Percentiles rank a stretch among this genome's conserved stretches.
These are phyloP conservation scores for Epinotia ramella DNA, from an alignment of 2,888 invertebrate species.

Conservation along the genomic window DNA sequence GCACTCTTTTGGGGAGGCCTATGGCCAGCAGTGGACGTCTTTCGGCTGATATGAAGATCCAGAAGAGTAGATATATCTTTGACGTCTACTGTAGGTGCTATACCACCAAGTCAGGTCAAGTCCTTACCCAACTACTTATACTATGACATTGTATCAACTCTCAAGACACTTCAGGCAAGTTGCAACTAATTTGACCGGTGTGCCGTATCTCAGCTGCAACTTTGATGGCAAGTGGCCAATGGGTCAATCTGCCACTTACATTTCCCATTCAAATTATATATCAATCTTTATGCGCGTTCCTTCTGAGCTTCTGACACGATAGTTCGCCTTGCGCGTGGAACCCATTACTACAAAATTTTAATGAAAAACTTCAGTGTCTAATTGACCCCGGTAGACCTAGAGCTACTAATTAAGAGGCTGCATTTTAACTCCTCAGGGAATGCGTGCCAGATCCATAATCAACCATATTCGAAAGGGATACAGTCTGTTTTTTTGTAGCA, in stretches of 20 bases:
- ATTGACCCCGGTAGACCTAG: background rate
- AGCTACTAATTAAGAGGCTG: background rate
- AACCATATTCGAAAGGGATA: background rate
- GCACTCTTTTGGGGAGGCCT: too few relatives aligned
- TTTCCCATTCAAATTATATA: background rate
- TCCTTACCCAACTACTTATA: too few relatives aligned
- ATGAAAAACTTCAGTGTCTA: background rate
- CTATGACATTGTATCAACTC: background rate
- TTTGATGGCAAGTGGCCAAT: slow-evolving; percentile 31
- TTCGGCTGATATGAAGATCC: too few relatives aligned
- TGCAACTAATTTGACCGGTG: slow-evolving; percentile 4
- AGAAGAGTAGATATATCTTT: too few relatives aligned
- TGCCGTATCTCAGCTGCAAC: slow-evolving; percentile 29
- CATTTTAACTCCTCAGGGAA: background rate
- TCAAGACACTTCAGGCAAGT: background rate
- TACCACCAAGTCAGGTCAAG: too few relatives aligned
- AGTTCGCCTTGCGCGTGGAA: background rate
- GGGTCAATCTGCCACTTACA: background rate
- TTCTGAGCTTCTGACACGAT: background rate
- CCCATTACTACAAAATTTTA: background rate
- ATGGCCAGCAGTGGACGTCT: too few relatives aligned
- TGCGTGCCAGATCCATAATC: background rate
- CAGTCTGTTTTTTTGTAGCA: background rate
- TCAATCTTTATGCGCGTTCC: background rate
- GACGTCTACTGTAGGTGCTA: too few relatives aligned